Percentiles rank a stretch among this genome's conserved stretches.
Evolutionary conservation across 2,113 vertebrate species (phyloP).

Genomic region (Podarcis muralis): DNA sequence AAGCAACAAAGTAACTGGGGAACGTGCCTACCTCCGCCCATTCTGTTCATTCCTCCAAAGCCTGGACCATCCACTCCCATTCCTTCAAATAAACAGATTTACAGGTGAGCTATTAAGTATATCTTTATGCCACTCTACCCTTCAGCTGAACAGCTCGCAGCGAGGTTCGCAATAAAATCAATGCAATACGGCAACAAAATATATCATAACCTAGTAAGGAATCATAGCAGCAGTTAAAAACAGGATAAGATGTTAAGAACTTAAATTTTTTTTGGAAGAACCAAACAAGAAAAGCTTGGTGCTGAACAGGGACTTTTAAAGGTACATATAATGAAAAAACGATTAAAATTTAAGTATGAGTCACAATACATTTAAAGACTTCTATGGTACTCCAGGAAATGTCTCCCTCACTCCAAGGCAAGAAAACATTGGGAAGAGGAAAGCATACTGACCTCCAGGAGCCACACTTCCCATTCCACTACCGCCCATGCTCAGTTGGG

Average conservation of each 20-base stretch:
- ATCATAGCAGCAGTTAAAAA: background rate
- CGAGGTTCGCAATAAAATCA: background rate
- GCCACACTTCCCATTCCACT: conserved; percentile 89
- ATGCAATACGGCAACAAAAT: background rate
- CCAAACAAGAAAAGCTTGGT: background rate
- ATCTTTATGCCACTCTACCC: background rate
- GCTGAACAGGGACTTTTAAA: background rate
- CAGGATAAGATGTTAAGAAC: background rate
- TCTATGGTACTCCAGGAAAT: background rate
- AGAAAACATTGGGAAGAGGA: background rate
- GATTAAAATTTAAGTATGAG: background rate
- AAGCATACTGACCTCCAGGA: conserved; percentile 83
- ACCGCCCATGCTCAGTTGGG: conserved; percentile 84
- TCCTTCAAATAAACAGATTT: conserved; percentile 69
- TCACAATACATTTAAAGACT: background rate
- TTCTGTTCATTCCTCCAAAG: conserved; percentile 91
- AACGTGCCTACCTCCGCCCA: conserved; percentile 84
- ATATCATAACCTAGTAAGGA: background rate
- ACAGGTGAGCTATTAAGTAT: background rate
- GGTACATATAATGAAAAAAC: background rate
- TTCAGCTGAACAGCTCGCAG: background rate
- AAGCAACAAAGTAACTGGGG: background rate
- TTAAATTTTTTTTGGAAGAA: background rate
- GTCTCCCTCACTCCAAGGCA: background rate
- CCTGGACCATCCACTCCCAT: conserved; percentile 91